Evolutionary conservation across 2,888 invertebrate genomes (phyloP).

Genomic region (Tetragnatha montana): DNA sequence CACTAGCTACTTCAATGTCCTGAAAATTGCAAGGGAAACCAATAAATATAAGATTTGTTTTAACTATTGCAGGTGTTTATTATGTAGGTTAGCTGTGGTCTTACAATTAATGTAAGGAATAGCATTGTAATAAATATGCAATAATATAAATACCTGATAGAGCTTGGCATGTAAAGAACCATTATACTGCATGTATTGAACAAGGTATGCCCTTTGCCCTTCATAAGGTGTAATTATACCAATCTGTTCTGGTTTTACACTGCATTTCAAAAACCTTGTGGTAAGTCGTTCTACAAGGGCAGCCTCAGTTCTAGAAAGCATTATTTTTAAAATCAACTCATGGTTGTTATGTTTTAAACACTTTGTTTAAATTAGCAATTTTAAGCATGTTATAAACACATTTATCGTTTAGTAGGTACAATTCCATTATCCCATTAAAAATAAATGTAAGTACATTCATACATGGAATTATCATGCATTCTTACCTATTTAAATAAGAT

Average conservation of each 20-base stretch:
- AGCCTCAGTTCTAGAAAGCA: constrained; percentile 88
- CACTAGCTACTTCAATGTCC: constrained; percentile 99
- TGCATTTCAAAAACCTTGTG: constrained; percentile 93
- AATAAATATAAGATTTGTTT: neutral
- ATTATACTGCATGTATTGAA: constrained; percentile 98
- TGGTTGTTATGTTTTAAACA: too few relatives aligned
- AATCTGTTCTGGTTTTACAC: constrained; percentile 97
- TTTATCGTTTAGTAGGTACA: too few relatives aligned
- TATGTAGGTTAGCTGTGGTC: too few relatives aligned
- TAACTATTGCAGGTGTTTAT: too few relatives aligned
- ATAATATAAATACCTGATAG: constrained; percentile 80
- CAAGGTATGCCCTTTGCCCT: constrained; percentile 97
- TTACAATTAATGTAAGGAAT: too few relatives aligned
- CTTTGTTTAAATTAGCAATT: too few relatives aligned
- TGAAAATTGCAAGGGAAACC: constrained; percentile 77
- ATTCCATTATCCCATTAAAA: too few relatives aligned
- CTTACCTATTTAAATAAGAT: constrained; percentile 89
- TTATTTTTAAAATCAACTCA: neutral
- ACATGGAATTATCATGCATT: too few relatives aligned
- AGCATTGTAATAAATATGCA: neutral
- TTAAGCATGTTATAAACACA: too few relatives aligned
- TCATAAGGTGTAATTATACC: constrained; percentile 99
- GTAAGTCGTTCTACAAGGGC: constrained; percentile 98
- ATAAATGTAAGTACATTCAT: too few relatives aligned
- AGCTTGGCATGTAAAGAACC: constrained; percentile 96